Evolutionary conservation across 2,888 invertebrate species (phyloP).

Genomic region (Phalangium opilio): DNA sequence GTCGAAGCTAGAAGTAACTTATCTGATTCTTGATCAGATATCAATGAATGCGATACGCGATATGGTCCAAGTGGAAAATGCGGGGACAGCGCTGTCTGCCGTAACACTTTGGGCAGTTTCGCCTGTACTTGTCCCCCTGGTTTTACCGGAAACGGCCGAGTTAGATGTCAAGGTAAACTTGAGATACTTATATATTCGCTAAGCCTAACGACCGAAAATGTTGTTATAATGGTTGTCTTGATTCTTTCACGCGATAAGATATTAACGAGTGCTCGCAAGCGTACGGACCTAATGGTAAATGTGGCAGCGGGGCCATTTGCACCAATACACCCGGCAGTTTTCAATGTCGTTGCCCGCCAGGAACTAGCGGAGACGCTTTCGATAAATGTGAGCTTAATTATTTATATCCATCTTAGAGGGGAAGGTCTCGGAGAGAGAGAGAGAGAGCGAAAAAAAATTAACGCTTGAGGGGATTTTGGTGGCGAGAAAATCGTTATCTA

Average conservation of each 20-base stretch:
- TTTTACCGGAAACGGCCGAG: constrained; percentile 56
- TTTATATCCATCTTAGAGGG: background rate
- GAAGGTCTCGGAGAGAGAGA: constrained; percentile 4
- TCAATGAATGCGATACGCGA: constrained; percentile 55
- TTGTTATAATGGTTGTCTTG: background rate
- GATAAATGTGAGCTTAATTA: constrained; percentile 31
- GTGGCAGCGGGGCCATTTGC: constrained; percentile 62
- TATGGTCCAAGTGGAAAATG: constrained; percentile 45
- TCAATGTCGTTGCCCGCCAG: constrained; percentile 67
- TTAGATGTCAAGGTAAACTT: constrained; percentile 50
- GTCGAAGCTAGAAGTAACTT: too few species aligned
- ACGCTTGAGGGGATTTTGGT: background rate
- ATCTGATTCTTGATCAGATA: constrained; percentile 44
- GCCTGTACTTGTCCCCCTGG: constrained; percentile 66
- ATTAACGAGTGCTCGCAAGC: constrained; percentile 22
- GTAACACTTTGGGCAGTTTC: constrained; percentile 59
- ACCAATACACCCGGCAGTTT: constrained; percentile 63
- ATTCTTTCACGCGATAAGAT: constrained; percentile 9
- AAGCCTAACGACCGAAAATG: background rate
- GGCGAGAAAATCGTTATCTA: background rate
- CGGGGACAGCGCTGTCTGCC: constrained; percentile 63
- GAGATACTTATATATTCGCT: background rate
- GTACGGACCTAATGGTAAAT: constrained; percentile 30
- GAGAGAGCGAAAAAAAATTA: background rate
- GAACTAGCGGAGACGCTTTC: constrained; percentile 30